Evolutionary conservation across 2,113 vertebrate genomes (phyloP).

Genomic region (Sinocyclocheilus rhinocerous): DNA sequence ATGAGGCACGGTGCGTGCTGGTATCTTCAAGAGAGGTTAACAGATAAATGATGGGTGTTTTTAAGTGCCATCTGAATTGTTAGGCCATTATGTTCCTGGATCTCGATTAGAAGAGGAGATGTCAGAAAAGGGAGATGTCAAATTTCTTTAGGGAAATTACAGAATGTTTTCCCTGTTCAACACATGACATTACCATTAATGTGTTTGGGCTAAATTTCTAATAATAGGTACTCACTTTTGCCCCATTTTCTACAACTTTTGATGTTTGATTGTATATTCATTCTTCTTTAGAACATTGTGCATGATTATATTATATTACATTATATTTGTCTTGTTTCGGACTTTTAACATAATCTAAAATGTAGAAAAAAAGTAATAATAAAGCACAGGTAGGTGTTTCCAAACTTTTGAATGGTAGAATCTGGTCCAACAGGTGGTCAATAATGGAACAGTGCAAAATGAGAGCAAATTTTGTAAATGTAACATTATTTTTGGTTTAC

Average conservation of each 20-base stretch:
- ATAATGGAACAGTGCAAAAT: not conserved
- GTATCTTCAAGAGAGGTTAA: slow-evolving; percentile 10
- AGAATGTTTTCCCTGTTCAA: not conserved
- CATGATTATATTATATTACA: not conserved
- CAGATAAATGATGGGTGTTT: slow-evolving; percentile 20
- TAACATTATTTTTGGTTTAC: not conserved
- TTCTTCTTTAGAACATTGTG: not conserved
- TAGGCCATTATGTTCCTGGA: not conserved
- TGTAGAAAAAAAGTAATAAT: not conserved
- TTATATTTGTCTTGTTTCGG: not conserved
- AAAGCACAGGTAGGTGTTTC: not conserved
- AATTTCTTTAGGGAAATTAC: slow-evolving; percentile 9
- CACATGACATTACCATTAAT: not conserved
- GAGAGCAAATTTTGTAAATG: not conserved
- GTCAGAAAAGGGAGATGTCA: not conserved
- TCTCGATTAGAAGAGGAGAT: not conserved
- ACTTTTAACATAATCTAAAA: not conserved
- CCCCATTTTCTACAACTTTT: not conserved
- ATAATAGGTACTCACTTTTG: not conserved
- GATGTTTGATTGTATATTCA: not conserved
- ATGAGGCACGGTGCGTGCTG: slow-evolving; percentile 52
- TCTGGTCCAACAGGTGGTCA: not conserved
- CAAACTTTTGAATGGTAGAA: not conserved
- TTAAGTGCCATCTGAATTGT: slow-evolving; percentile 4
- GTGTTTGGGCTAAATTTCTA: not conserved